Conservation (phyloP, 2,888 invertebrate species). For the Pyrgus malvae region DNA sequence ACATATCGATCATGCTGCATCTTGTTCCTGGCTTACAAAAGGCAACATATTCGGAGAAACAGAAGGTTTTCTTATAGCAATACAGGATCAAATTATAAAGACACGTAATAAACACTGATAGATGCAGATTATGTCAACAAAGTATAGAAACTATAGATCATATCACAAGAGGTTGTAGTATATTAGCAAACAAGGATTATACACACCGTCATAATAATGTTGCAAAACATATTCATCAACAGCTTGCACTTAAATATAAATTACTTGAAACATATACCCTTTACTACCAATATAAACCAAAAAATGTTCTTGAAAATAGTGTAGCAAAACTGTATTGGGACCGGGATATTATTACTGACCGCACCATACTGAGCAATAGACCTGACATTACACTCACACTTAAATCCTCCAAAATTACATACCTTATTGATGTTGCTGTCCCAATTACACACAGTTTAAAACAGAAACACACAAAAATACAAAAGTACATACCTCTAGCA, state of each 20-base stretch:
- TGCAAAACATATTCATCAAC: constrained; percentile 17
- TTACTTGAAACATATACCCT: neutral
- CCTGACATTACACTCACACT: constrained; percentile 12
- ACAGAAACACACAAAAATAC: constrained; percentile 5
- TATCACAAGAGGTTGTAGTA: neutral
- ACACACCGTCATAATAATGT: constrained; percentile 29
- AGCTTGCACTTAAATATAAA: constrained; percentile 49
- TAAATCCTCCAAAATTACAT: constrained; percentile 3
- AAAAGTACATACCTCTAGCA: constrained; percentile 5
- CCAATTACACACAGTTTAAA: constrained; percentile 9
- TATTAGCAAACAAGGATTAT: constrained; percentile 25
- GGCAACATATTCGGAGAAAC: too few species aligned
- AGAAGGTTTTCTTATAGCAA: constrained; percentile 9
- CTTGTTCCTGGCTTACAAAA: too few species aligned
- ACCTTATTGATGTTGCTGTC: constrained; percentile 4
- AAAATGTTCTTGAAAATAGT: constrained; percentile 11
- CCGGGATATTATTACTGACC: constrained; percentile 6
- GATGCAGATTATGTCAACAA: constrained; percentile 15
- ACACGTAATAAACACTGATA: constrained; percentile 13
- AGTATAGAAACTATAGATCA: constrained; percentile 5
- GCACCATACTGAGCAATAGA: constrained; percentile 10
- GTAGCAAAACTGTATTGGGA: constrained; percentile 3
- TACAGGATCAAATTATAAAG: constrained; percentile 5
- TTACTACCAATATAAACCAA: constrained; percentile 3
- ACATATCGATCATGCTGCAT: constrained; percentile 7